phyloP scores from a whole-genome alignment of 2,888 invertebrate species.

The Synergus itoensis region DNA sequence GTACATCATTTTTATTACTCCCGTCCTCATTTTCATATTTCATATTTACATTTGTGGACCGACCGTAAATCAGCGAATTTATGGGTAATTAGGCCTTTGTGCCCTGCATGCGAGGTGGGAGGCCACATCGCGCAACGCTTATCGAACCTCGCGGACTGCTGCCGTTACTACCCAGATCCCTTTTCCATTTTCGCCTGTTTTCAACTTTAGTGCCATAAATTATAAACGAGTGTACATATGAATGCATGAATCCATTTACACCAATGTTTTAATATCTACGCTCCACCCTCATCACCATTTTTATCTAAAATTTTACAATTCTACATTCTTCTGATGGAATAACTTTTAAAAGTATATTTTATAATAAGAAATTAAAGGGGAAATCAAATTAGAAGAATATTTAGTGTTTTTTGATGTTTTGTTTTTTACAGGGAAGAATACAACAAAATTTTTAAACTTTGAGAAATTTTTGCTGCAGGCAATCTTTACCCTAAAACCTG shows the following conservation, averaged over 20 bases:
- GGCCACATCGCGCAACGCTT: constrained; percentile 53
- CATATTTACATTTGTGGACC: constrained; percentile 77
- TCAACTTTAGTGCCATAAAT: constrained; percentile 31
- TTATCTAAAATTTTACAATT: neutral
- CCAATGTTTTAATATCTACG: constrained; percentile 22
- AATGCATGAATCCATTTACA: constrained; percentile 27
- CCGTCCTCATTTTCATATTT: constrained; percentile 78
- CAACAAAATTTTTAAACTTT: too few species aligned
- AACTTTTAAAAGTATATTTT: too few species aligned
- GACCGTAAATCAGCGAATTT: constrained; percentile 76
- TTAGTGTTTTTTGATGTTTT: too few species aligned
- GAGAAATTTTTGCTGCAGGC: too few species aligned
- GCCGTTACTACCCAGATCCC: constrained; percentile 47
- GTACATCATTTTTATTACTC: constrained; percentile 80
- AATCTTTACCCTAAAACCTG: too few species aligned
- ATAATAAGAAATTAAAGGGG: too few species aligned
- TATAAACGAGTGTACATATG: constrained; percentile 6
- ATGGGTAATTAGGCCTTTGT: constrained; percentile 77
- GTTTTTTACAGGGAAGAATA: too few species aligned
- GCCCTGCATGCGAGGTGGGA: constrained; percentile 59
- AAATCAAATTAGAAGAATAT: too few species aligned
- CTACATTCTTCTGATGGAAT: neutral
- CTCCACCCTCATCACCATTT: neutral
- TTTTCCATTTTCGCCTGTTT: constrained; percentile 30
- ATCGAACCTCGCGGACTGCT: constrained; percentile 56